A percentile compares a stretch with the other conserved stretches of the same genome.
Evolutionary conservation across 2,113 vertebrate genomes (phyloP).

Genomic region (Gavia stellata): DNA sequence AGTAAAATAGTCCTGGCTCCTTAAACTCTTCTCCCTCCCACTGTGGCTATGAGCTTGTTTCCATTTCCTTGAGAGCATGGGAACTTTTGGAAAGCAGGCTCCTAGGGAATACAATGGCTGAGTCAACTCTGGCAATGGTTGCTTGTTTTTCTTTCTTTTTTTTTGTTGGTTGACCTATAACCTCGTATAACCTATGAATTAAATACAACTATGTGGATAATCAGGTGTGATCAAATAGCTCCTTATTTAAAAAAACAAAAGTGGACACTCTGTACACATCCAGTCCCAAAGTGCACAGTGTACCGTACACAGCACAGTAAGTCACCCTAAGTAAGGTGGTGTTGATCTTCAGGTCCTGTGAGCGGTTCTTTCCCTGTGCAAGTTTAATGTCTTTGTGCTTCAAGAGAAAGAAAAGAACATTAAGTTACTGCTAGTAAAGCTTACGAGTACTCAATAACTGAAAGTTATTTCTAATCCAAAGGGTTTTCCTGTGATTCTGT

Average conservation of each 20-base stretch:
- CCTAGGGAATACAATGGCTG: not conserved
- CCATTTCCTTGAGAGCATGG: not conserved
- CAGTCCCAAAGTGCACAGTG: not conserved
- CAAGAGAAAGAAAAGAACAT: not conserved
- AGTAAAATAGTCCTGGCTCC: not conserved
- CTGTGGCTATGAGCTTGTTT: not conserved
- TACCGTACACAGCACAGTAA: not conserved
- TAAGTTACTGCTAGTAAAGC: not conserved
- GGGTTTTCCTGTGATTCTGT: not conserved
- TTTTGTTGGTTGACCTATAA: not conserved
- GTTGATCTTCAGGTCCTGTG: not conserved
- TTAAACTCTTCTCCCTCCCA: not conserved
- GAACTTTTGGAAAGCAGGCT: not conserved
- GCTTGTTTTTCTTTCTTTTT: not conserved
- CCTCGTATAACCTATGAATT: not conserved
- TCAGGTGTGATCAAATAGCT: not conserved
- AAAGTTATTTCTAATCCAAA: not conserved
- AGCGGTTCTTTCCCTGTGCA: not conserved
- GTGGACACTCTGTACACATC: not conserved
- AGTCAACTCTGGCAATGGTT: not conserved
- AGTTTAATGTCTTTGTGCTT: not conserved
- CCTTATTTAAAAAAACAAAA: not conserved
- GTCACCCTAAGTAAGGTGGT: not conserved
- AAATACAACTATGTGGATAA: not conserved
- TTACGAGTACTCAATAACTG: not conserved